Evolutionary conservation across 2,888 invertebrate species (phyloP).

Genomic region (Gnatocerus cornutus): DNA sequence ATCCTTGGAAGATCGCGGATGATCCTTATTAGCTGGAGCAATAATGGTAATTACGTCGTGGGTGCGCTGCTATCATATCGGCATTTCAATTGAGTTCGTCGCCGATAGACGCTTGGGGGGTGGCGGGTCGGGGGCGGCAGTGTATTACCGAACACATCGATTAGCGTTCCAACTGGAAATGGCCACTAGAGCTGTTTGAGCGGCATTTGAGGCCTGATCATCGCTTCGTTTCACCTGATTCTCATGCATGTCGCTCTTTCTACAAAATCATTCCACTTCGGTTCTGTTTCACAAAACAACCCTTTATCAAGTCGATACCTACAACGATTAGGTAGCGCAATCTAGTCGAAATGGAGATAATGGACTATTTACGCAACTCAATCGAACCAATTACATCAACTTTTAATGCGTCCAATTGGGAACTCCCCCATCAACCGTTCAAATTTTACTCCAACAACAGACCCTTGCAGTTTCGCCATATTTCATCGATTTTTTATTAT

Average conservation of each 20-base stretch:
- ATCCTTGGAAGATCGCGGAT: constrained; percentile 14
- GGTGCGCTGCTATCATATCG: constrained; percentile 45
- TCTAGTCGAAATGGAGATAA: constrained; percentile 40
- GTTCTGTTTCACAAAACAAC: constrained; percentile 47
- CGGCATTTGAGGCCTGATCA: constrained; percentile 64
- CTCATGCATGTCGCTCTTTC: constrained; percentile 61
- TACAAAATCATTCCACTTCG: constrained; percentile 56
- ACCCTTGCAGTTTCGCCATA: constrained; percentile 30
- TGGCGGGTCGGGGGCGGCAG: constrained; percentile 52
- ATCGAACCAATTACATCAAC: constrained; percentile 46
- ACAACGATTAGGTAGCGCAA: constrained; percentile 45
- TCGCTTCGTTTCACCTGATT: constrained; percentile 65
- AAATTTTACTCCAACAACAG: constrained; percentile 25
- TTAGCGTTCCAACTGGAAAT: constrained; percentile 69
- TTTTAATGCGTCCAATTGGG: constrained; percentile 42
- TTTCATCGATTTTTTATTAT: constrained; percentile 44
- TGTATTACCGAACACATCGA: constrained; percentile 66
- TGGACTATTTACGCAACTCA: constrained; percentile 44
- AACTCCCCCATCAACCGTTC: constrained; percentile 27
- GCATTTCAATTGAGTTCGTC: constrained; percentile 50
- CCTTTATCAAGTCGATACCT: constrained; percentile 43
- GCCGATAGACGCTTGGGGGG: constrained; percentile 44
- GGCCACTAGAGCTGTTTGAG: constrained; percentile 66
- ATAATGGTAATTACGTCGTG: constrained; percentile 40
- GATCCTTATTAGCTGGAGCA: constrained; percentile 23